Base-by-base conservation (phyloP, 1,140 invertebrate species). In the Pachyrhynchus sulphureomaculatus region DNA sequence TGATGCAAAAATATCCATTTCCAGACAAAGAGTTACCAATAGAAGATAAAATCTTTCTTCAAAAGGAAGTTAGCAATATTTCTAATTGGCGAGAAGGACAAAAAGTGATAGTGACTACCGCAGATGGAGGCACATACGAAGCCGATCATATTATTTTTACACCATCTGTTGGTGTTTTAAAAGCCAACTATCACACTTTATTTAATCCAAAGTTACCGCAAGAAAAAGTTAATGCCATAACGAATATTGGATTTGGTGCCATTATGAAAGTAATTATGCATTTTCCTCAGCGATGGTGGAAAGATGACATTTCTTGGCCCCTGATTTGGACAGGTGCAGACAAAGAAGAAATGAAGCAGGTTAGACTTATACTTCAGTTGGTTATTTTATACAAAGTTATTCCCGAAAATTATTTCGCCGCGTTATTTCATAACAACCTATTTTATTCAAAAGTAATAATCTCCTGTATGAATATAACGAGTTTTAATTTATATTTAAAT, bases 221-320 rank as follows among this genome's bases (percentile, higher is more conserved):
- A 10, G 70, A 81, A 4, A 90, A 89, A 77, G 65, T 82, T 2
- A 75, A 78, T 21, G 77, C 83, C 0, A 88, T 90, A 23, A 77
- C 85, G 70, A 81, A 80, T 10, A 72, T 91, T 1, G 84, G 83
- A 10, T 81, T 89, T 66, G 89, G 88, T 24, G 84, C 85, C 1
- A 82, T 91, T 0, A 83, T 90, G 71, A 92, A 92, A 77, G 83
- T 95, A 41, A 92, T 88, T 68, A 67, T 91, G 15, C 81, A 87
- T 68, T 90, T 86, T 65, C 68, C 80, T 1, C 67, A 78, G 44
- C 77, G 77, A 15, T 90, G 88, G 80, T 86, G 87, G 83, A 79
- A 26, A 41, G 37, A 61, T 41, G 71, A 12, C 84, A 84, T 4
- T 62, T 88, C 33, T 80, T 86, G 0, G 48, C 71, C 68, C 21